Evolutionary conservation across 2,113 vertebrate species (phyloP).

Genomic region (Phylloscopus trochiloides): DNA sequence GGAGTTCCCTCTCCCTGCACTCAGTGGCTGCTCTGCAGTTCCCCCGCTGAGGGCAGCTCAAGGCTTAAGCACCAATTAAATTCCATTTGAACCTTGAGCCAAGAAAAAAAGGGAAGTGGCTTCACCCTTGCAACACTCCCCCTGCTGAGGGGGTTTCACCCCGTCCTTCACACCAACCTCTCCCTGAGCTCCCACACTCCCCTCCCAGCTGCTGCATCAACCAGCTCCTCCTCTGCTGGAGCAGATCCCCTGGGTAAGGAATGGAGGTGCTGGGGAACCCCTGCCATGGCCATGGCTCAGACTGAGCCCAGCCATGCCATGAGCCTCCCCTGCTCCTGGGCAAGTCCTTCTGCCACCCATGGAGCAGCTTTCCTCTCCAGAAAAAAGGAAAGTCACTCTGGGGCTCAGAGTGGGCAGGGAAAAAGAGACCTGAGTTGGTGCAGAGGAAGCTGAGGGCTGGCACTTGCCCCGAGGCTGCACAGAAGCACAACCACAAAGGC

Average conservation of each 20-base stretch:
- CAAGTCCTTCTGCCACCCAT: neutral
- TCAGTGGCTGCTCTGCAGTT: neutral
- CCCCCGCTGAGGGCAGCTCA: neutral
- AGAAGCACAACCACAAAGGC: neutral
- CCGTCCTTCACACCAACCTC: fast-evolving
- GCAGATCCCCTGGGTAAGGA: neutral
- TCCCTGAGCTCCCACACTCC: neutral
- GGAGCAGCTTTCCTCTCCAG: neutral
- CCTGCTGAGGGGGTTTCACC: neutral
- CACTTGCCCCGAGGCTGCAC: neutral
- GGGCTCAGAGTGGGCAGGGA: neutral
- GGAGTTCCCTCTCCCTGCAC: neutral
- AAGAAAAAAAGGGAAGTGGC: neutral
- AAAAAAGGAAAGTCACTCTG: neutral
- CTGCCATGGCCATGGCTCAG: neutral
- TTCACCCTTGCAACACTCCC: neutral
- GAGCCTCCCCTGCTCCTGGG: neutral
- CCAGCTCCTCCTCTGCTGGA: neutral
- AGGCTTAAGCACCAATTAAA: slow-evolving; percentile 34
- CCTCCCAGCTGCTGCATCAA: neutral
- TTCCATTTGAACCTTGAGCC: slow-evolving; percentile 9
- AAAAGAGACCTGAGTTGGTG: neutral
- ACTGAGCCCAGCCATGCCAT: neutral
- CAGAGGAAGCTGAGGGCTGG: neutral
- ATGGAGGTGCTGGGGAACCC: neutral